Evolutionary conservation across 2,888 invertebrate species (phyloP).

Genomic region (Desoria tigrina): DNA sequence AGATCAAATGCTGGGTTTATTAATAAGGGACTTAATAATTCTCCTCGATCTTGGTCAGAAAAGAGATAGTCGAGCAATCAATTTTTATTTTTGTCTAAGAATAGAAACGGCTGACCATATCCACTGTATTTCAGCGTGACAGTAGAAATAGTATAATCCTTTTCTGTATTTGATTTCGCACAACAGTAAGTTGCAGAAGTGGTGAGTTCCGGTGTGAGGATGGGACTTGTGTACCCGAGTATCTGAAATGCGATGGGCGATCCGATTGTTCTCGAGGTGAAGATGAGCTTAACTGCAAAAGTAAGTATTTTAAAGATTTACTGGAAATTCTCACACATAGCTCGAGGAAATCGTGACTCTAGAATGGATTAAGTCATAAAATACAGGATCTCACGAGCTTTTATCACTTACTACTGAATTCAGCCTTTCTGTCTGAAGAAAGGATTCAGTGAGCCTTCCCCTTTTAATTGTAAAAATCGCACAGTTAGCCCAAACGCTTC

Average conservation of each 20-base stretch:
- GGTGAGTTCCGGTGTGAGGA: constrained; percentile 60
- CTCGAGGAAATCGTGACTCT: neutral
- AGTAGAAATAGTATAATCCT: neutral
- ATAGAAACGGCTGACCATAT: no score
- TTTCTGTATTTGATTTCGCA: neutral
- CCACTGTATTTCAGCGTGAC: no score
- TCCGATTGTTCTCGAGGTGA: constrained; percentile 51
- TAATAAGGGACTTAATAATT: no score
- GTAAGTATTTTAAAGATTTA: constrained; percentile 17
- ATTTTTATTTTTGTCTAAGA: neutral
- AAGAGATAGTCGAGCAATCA: neutral
- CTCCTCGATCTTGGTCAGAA: no score
- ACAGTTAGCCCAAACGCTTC: no score
- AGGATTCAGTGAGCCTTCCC: no score
- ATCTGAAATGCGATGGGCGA: constrained; percentile 53
- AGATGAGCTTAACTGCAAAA: constrained; percentile 54
- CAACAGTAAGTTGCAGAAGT: constrained; percentile 28
- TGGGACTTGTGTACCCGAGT: constrained; percentile 58
- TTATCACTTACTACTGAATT: neutral
- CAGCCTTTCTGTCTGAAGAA: no score
- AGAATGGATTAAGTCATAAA: constrained; percentile 1
- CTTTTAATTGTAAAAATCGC: no score
- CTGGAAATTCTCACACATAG: constrained; percentile 9
- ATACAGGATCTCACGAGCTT: neutral
- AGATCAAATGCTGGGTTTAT: no score